These are phyloP conservation scores for Bombus impatiens DNA, from an alignment of 1,140 invertebrate genomes.

Conservation along the genomic window DNA sequence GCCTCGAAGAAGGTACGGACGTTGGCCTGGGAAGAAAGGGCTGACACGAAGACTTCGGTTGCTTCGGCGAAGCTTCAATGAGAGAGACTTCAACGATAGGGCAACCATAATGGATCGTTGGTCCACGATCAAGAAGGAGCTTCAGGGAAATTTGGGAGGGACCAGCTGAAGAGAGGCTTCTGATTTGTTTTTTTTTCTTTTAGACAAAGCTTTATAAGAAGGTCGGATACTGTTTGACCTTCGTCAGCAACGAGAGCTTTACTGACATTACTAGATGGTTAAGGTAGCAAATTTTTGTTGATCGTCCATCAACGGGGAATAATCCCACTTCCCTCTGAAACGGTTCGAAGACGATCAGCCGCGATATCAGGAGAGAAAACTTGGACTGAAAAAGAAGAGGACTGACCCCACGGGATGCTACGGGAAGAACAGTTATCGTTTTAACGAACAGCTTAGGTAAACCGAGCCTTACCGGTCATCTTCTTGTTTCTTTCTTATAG, in stretches of 20 bases:
- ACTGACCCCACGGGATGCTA: constrained; percentile 9
- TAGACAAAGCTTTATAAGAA: constrained; percentile 51
- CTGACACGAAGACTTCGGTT: constrained; percentile 5
- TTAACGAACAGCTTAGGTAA: constrained; percentile 30
- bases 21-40: not conserved
- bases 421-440: not conserved
- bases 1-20: not conserved
- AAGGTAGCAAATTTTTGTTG: constrained; percentile 69
- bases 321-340: not conserved
- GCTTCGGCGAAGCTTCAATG: constrained; percentile 6
- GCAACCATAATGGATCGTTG: constrained; percentile 21
- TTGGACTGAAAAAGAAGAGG: constrained; percentile 47
- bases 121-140: constrained; percentile 16
- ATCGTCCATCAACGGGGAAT: constrained; percentile 47
- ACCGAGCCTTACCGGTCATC: constrained; percentile 20
- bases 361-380: constrained; percentile 48
- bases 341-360: constrained; percentile 43
- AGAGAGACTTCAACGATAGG: not conserved
- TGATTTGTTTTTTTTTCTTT: constrained; percentile 10
- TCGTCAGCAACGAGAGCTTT: constrained; percentile 58
- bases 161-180: constrained; percentile 57
- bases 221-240: constrained; percentile 32
- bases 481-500: constrained; percentile 5
- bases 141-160: constrained; percentile 9
- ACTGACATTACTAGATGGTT: constrained; percentile 76